These are phyloP conservation scores for Gryllus bimaculatus DNA, from an alignment of 1,140 invertebrate genomes.

Conservation along the genomic window DNA sequence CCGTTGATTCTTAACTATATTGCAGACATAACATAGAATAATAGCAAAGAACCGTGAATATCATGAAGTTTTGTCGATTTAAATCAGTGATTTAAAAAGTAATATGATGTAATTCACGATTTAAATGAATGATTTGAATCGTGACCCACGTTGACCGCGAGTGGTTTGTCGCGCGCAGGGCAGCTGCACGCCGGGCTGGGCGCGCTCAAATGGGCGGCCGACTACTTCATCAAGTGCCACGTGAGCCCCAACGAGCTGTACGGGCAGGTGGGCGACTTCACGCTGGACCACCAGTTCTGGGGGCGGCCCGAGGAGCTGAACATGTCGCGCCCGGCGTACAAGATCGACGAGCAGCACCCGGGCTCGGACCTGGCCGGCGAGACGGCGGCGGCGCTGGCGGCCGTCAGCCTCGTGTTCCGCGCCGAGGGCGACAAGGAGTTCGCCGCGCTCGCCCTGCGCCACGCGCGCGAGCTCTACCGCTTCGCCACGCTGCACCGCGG, in stretches of 20 bases:
- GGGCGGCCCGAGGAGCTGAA: conserved; percentile 52
- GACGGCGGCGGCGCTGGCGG: conserved; percentile 51
- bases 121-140: too few relatives aligned
- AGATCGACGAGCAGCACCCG: conserved; percentile 44
- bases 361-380: conserved; percentile 56
- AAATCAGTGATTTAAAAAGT: too few relatives aligned
- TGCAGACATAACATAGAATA: too few relatives aligned
- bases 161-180: conserved; percentile 24
- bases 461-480: conserved; percentile 47
- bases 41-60: too few relatives aligned
- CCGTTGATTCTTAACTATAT: too few relatives aligned
- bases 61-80: too few relatives aligned
- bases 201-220: conserved; percentile 48
- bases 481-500: conserved; percentile 47
- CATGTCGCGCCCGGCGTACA: conserved; percentile 46
- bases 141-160: not conserved
- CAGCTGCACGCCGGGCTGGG: conserved; percentile 37
- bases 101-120: too few relatives aligned
- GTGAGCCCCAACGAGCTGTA: conserved; percentile 43
- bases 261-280: conserved; percentile 49
- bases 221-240: conserved; percentile 54
- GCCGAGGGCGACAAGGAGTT: conserved; percentile 37
- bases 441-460: conserved; percentile 38
- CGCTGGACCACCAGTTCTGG: conserved; percentile 45
- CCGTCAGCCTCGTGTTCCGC: conserved; percentile 44